phyloP scores from a whole-genome alignment of 2,113 vertebrate species.

The Gymnocephalus cernua region DNA sequence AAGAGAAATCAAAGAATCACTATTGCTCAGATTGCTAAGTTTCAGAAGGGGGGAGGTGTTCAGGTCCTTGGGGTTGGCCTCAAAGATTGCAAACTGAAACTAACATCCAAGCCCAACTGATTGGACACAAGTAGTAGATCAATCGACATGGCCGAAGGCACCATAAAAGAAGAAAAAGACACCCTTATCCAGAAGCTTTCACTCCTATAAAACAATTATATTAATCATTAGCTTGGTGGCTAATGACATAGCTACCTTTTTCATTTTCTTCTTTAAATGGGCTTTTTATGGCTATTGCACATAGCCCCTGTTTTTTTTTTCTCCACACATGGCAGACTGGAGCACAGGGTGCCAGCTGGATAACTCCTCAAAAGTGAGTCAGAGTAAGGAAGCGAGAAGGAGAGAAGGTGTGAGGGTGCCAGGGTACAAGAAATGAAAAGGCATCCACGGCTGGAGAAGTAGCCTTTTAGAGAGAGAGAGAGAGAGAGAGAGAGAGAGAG shows the following conservation, averaged over 20 bases:
- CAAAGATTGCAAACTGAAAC: constrained; percentile 76
- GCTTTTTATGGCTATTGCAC: constrained; percentile 48
- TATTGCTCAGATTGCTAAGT: constrained; percentile 23
- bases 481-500: not conserved
- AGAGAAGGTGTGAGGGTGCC: constrained; percentile 50
- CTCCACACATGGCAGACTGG: constrained; percentile 54
- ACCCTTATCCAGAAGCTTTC: constrained; percentile 33
- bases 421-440: constrained; percentile 40
- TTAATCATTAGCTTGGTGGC: constrained; percentile 59
- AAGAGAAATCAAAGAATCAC: constrained; percentile 23
- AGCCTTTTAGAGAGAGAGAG: constrained; percentile 1
- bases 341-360: constrained; percentile 67
- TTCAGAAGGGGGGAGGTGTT: constrained; percentile 22
- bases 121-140: constrained; percentile 74
- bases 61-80: constrained; percentile 1
- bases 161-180: constrained; percentile 55
- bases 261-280: constrained; percentile 36
- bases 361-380: constrained; percentile 65
- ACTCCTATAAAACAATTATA: constrained; percentile 53
- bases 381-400: constrained; percentile 39
- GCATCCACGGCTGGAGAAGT: constrained; percentile 21
- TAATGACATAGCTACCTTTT: constrained; percentile 56
- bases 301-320: constrained; percentile 8
- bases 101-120: constrained; percentile 71
- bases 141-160: constrained; percentile 72